Percentiles rank a stretch among this genome's conserved stretches.
Evolutionary conservation across 2,888 invertebrate species (phyloP).

Genomic region (Acanthosepion lycidas): DNA sequence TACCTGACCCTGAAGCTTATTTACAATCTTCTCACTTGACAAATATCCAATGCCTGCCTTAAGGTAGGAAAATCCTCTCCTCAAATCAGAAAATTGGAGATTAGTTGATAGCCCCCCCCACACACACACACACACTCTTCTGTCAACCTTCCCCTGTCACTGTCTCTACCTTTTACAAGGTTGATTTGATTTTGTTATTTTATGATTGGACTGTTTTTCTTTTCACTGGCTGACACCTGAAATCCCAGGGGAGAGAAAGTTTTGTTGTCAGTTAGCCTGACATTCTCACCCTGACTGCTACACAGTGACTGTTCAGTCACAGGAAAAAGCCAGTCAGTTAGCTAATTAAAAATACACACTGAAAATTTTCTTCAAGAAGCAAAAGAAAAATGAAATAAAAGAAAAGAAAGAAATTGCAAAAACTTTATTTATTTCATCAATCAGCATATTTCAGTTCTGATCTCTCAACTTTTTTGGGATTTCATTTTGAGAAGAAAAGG

Average conservation of each 20-base stretch:
- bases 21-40: not conserved
- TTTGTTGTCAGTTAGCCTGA: not conserved
- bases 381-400: not conserved
- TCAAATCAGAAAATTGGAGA: not conserved
- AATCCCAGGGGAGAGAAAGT: not conserved
- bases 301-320: not conserved
- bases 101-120: not conserved
- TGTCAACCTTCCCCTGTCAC: not conserved
- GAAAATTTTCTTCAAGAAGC: not conserved
- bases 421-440: not conserved
- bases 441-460: not conserved
- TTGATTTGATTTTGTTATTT: not conserved
- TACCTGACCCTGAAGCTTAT: not conserved
- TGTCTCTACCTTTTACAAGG: constrained; percentile 20
- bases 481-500: not conserved
- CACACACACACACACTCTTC: not conserved
- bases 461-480: not conserved
- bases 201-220: not conserved
- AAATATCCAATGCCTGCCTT: constrained; percentile 18
- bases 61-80: not conserved
- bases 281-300: not conserved
- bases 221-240: constrained; percentile 6
- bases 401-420: not conserved
- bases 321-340: not conserved
- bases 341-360: not conserved